phyloP scores from a whole-genome alignment of 2,797 vertebrate genomes.

The Taeniopygia guttata region DNA sequence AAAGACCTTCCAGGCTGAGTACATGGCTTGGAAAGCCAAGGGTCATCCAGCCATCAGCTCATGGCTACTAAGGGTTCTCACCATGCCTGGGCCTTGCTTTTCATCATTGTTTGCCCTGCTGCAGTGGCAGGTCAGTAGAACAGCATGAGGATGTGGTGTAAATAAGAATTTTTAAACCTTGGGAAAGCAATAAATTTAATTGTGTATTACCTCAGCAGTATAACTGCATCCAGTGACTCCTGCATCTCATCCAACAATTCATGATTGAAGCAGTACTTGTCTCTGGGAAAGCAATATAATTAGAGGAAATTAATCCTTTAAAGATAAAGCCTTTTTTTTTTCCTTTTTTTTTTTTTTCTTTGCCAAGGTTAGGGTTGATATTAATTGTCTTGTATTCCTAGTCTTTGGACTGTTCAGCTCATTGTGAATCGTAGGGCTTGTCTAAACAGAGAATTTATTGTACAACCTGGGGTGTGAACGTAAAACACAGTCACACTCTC shows the following conservation, averaged over 20 bases:
- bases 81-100: neutral
- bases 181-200: neutral
- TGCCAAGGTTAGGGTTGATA: neutral
- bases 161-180: conserved; percentile 23
- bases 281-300: conserved; percentile 22
- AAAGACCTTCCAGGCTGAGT: neutral
- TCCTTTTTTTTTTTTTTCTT: neutral
- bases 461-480: conserved; percentile 1
- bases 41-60: neutral
- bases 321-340: neutral
- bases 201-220: neutral
- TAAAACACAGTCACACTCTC: conserved; percentile 9
- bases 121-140: neutral
- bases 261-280: neutral
- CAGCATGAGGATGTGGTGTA: neutral
- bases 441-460: conserved; percentile 35
- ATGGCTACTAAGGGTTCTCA: neutral
- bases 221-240: conserved; percentile 17
- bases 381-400: neutral
- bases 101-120: neutral
- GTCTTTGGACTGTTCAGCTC: neutral
- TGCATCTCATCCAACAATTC: conserved; percentile 9
- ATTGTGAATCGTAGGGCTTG: neutral
- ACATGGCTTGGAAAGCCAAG: neutral
- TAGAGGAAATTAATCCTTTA: conserved; percentile 34